These are phyloP conservation scores for Sebastes variabilis DNA, from an alignment of 2,797 vertebrate species.

Conservation along the genomic window DNA sequence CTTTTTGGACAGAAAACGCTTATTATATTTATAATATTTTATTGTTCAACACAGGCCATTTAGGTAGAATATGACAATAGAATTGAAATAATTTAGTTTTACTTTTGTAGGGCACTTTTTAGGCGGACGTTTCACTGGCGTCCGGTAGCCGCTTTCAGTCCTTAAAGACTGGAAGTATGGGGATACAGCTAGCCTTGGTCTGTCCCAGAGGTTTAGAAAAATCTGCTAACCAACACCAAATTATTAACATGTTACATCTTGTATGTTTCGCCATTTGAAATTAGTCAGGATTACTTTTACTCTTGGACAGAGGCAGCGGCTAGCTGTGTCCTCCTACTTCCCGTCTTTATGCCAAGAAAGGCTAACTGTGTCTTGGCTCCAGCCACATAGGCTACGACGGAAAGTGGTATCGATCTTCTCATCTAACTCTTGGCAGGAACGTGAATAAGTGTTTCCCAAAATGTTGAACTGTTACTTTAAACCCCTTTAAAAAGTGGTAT, in stretches of 20 bases:
- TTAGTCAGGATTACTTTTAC: neutral
- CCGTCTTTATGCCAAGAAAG: neutral
- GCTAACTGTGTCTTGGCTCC: neutral
- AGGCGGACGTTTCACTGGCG: no score
- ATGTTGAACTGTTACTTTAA: neutral
- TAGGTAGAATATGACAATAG: no score
- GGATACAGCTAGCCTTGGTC: neutral
- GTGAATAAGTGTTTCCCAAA: neutral
- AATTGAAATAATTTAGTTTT: no score
- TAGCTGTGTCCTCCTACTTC: neutral
- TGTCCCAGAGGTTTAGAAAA: neutral
- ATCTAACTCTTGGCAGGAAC: neutral
- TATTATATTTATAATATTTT: no score
- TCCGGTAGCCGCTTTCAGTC: neutral
- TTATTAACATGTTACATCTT: neutral
- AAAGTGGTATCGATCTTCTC: neutral
- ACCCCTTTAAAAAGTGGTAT: neutral
- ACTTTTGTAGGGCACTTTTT: no score
- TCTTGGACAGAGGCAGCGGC: neutral
- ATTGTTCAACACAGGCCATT: no score
- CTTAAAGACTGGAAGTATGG: neutral
- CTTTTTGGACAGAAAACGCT: no score
- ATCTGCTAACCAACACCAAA: neutral
- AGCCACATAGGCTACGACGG: neutral
- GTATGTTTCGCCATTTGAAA: neutral